phyloP scores from a whole-genome alignment of 2,888 invertebrate genomes.

The Meteorus cinctellus region DNA sequence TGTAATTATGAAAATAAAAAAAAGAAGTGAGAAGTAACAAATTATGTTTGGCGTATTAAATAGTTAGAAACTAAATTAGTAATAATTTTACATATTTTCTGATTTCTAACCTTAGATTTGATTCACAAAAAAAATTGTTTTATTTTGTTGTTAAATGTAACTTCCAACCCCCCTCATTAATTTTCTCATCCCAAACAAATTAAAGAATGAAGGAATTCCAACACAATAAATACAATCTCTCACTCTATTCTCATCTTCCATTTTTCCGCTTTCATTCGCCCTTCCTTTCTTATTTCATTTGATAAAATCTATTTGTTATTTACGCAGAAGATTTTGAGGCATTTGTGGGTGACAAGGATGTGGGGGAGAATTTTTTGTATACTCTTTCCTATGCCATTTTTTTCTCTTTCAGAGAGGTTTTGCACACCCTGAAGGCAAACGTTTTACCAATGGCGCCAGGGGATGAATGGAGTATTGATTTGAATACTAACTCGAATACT shows the following conservation, averaged over 20 bases:
- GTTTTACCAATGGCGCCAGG: slow-evolving; percentile 13
- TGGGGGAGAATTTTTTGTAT: slow-evolving; percentile 16
- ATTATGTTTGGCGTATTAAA: background rate
- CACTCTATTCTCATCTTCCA: background rate
- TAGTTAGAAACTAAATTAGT: background rate
- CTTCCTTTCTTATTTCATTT: background rate
- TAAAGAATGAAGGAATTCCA: too few species aligned
- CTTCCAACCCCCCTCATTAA: too few species aligned
- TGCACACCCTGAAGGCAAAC: background rate
- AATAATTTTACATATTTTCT: background rate
- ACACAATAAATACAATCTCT: too few species aligned
- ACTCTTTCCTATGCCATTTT: background rate
- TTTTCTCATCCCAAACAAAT: too few species aligned
- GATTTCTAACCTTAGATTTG: too few species aligned
- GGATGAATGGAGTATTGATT: slow-evolving; percentile 56
- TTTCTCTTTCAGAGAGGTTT: background rate
- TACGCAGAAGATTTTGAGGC: background rate
- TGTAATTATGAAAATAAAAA: background rate
- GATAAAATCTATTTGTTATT: background rate
- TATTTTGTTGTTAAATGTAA: too few species aligned
- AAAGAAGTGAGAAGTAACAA: background rate
- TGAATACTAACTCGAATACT: slow-evolving; percentile 52
- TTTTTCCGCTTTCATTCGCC: background rate
- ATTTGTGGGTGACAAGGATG: slow-evolving; percentile 12
- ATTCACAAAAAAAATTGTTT: too few species aligned